Evolutionary conservation across 2,113 vertebrate species (phyloP).

Genomic region (Dolichotis patagonum): DNA sequence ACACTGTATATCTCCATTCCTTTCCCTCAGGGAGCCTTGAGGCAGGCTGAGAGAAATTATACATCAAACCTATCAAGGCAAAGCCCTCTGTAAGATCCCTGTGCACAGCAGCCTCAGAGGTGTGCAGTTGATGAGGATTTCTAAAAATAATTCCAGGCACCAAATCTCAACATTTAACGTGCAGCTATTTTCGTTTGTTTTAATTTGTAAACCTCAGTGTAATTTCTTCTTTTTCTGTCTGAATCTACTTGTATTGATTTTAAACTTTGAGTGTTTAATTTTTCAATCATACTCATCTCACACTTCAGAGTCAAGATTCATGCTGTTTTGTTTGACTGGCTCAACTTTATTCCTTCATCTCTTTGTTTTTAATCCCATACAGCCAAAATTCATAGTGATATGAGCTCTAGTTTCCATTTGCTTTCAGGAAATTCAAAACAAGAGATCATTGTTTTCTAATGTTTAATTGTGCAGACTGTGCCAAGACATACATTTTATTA

Average conservation of each 20-base stretch:
- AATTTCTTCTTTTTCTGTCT: slow-evolving; percentile 26
- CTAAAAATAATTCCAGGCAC: neutral
- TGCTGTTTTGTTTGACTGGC: slow-evolving; percentile 20
- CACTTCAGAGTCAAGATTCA: neutral
- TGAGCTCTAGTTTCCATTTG: slow-evolving; percentile 64
- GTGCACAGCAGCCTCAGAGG: rapidly evolving
- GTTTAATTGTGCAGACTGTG: slow-evolving; percentile 46
- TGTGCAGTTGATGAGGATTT: neutral
- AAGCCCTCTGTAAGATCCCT: too few relatives aligned
- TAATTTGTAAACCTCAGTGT: neutral
- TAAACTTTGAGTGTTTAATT: neutral
- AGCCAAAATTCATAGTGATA: slow-evolving; percentile 52
- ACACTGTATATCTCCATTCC: rapidly evolving
- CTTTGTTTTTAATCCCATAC: slow-evolving; percentile 57
- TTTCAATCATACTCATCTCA: neutral
- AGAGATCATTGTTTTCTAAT: slow-evolving; percentile 68
- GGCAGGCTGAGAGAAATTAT: neutral
- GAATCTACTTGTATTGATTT: slow-evolving; percentile 32
- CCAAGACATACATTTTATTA: slow-evolving; percentile 69
- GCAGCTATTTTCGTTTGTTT: neutral
- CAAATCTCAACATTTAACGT: neutral
- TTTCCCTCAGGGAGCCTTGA: neutral
- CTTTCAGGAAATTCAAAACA: slow-evolving; percentile 75
- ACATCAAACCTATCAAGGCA: neutral
- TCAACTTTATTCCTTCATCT: slow-evolving; percentile 31